Percentiles rank a stretch among this genome's conserved stretches.
These are phyloP conservation scores for Vimba vimba DNA, from an alignment of 2,113 vertebrate species.

Conservation along the genomic window DNA sequence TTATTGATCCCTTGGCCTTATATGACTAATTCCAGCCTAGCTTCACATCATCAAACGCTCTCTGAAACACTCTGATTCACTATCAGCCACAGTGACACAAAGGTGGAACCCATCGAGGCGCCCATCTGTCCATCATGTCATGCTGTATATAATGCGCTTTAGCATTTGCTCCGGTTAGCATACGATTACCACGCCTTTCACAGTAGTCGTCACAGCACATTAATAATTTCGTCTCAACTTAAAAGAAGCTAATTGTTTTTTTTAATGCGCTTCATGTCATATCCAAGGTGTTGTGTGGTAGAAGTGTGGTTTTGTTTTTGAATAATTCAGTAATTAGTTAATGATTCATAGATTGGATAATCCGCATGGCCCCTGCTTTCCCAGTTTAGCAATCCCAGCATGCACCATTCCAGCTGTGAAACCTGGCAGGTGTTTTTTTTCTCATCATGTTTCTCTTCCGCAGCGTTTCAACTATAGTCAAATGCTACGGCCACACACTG, in stretches of 20 bases:
- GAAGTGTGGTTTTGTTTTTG: slow-evolving; percentile 1
- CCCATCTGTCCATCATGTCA: slow-evolving; percentile 31
- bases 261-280: background rate
- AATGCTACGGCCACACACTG: slow-evolving; percentile 1
- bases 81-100: slow-evolving; percentile 31
- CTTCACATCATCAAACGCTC: slow-evolving; percentile 20
- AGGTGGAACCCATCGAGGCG: slow-evolving; percentile 1
- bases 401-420: slow-evolving; percentile 27
- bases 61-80: background rate
- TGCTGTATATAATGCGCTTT: slow-evolving; percentile 18
- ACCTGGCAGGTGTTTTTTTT: slow-evolving; percentile 9
- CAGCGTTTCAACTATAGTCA: slow-evolving; percentile 7
- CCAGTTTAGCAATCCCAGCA: slow-evolving; percentile 32
- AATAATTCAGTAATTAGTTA: slow-evolving; percentile 40
- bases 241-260: slow-evolving; percentile 8
- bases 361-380: slow-evolving; percentile 16
- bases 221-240: background rate
- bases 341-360: slow-evolving; percentile 15
- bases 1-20: slow-evolving; percentile 30
- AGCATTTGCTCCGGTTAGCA: slow-evolving; percentile 1
- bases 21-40: slow-evolving; percentile 35
- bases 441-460: slow-evolving; percentile 2
- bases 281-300: background rate
- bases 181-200: slow-evolving; percentile 22
- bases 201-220: slow-evolving; percentile 18